A percentile compares a stretch with the other conserved stretches of the same genome.
Conservation (phyloP, 2,113 vertebrate genomes). For the Oncorhynchus tshawytscha region DNA sequence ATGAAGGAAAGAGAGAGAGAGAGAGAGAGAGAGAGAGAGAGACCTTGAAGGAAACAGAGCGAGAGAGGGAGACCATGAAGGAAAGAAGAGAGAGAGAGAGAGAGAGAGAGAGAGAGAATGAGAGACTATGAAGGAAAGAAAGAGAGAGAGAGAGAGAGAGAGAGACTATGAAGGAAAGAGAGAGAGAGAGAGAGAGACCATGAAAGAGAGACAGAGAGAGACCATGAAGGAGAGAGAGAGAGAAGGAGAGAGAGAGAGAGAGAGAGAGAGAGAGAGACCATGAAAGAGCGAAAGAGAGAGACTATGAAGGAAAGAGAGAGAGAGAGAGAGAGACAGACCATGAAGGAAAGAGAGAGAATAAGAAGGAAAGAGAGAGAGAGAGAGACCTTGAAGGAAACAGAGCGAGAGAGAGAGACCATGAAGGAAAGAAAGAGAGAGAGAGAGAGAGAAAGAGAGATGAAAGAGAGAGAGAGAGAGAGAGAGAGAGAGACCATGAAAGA, state of each 20-base stretch:
- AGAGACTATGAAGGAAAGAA: no score
- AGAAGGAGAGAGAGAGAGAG: neutral
- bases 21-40: neutral
- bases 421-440: conserved; percentile 13
- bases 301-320: no score
- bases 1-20: neutral
- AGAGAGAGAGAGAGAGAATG: conserved; percentile 2
- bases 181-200: conserved; percentile 12
- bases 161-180: no score
- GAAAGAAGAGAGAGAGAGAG: conserved; percentile 10
- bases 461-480: conserved; percentile 3
- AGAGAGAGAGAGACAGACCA: conserved; percentile 9
- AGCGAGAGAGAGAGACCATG: neutral
- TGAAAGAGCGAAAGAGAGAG: conserved; percentile 6
- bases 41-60: no score
- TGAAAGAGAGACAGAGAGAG: conserved; percentile 8
- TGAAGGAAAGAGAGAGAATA: neutral
- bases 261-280: conserved; percentile 2
- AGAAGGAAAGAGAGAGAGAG: no score
- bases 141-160: neutral
- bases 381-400: no score
- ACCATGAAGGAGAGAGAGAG: conserved; percentile 16
- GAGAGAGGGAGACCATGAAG: conserved; percentile 13
- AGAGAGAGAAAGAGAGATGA: conserved; percentile 1
- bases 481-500: neutral